phyloP scores from a whole-genome alignment of 2,797 vertebrate species.

The Rhinichthys osculus region DNA sequence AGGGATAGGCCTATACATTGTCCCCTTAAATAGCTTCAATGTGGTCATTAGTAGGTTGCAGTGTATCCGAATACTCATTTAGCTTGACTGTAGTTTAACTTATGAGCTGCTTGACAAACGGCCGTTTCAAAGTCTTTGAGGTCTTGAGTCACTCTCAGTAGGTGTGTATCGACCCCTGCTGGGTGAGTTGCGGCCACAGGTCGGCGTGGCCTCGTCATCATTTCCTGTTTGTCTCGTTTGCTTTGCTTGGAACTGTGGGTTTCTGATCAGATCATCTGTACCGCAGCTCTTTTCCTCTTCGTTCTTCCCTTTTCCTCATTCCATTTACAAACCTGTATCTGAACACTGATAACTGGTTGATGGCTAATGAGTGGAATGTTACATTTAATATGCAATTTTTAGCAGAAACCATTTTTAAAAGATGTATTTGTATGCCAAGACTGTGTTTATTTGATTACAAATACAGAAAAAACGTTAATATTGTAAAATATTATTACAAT shows the following conservation, averaged over 20 bases:
- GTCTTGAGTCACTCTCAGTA: neutral
- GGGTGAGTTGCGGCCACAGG: conserved; percentile 1
- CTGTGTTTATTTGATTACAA: neutral
- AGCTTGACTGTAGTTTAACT: neutral
- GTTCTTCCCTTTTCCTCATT: conserved; percentile 7
- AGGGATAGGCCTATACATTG: neutral
- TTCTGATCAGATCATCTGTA: neutral
- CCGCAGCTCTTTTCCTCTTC: neutral
- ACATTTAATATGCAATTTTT: neutral
- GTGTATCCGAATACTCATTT: neutral
- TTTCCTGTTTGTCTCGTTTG: conserved; percentile 36
- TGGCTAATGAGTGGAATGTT: neutral
- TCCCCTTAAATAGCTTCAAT: neutral
- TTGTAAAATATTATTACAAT: neutral
- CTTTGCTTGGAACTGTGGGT: conserved; percentile 11
- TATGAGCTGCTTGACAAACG: neutral
- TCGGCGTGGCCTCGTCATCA: neutral
- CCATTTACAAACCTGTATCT: neutral
- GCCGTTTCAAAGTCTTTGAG: neutral
- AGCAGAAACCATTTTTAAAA: neutral
- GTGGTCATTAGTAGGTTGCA: neutral
- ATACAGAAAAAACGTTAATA: neutral
- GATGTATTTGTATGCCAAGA: no score
- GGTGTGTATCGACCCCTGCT: conserved; percentile 16
- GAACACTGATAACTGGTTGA: neutral